phyloP scores from a whole-genome alignment of 2,888 invertebrate genomes.

The Epinotia bilunana region DNA sequence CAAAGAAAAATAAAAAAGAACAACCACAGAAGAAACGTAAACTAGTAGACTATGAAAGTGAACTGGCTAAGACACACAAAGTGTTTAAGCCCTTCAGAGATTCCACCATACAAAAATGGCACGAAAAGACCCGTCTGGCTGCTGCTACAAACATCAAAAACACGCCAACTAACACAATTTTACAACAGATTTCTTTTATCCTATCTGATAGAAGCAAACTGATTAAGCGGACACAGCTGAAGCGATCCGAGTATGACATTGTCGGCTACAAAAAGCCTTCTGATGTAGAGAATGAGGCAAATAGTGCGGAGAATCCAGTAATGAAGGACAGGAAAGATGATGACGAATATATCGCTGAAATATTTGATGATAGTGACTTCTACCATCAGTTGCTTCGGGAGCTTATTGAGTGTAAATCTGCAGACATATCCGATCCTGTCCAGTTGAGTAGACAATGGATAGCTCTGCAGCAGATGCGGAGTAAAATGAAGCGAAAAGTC shows the following conservation, averaged over 20 bases:
- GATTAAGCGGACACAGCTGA: constrained; percentile 90
- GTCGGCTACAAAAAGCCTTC: constrained; percentile 82
- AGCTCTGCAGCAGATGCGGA: constrained; percentile 95
- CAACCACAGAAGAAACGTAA: constrained; percentile 77
- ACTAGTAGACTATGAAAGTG: constrained; percentile 84
- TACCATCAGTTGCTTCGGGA: constrained; percentile 97
- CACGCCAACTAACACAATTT: constrained; percentile 85
- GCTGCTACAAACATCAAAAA: constrained; percentile 86
- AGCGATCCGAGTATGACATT: constrained; percentile 89
- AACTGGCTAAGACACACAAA: constrained; percentile 84
- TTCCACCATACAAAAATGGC: constrained; percentile 95
- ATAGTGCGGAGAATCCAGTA: constrained; percentile 55
- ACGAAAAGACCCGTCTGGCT: constrained; percentile 93
- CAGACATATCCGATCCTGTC: constrained; percentile 92
- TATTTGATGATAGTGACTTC: constrained; percentile 99
- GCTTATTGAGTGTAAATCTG: constrained; percentile 95
- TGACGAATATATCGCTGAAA: constrained; percentile 89
- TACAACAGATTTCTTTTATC: constrained; percentile 94
- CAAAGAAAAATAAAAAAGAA: constrained; percentile 51
- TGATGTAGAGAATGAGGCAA: constrained; percentile 53
- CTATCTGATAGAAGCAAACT: constrained; percentile 91
- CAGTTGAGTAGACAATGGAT: constrained; percentile 96
- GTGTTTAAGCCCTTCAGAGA: constrained; percentile 89
- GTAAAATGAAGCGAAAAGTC: constrained; percentile 95
- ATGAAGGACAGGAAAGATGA: constrained; percentile 68